A percentile compares a stretch with the other conserved stretches of the same genome.
phyloP scores from a whole-genome alignment of 2,888 invertebrate species.

The Mesorhabditis sp. region DNA sequence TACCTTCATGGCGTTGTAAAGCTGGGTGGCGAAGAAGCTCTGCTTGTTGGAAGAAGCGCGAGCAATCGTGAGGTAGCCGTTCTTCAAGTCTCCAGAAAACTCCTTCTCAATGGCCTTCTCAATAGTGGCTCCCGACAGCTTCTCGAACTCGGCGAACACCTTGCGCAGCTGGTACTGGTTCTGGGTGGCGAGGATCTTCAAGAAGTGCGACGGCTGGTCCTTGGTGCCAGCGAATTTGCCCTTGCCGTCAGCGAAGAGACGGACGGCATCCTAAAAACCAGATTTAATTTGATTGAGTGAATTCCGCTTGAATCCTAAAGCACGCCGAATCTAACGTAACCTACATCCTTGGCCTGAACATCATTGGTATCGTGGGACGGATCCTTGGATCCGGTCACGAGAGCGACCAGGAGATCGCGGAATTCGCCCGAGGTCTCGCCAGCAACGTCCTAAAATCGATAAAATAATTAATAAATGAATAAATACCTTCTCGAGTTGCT shows the following conservation, averaged over 20 bases:
- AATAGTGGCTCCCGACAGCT: conserved; percentile 29
- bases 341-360: conserved; percentile 30
- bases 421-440: conserved; percentile 87
- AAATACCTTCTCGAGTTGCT: conserved; percentile 28
- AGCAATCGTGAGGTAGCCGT: conserved; percentile 30
- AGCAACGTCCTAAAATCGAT: conserved; percentile 41
- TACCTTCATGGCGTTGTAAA: conserved; percentile 51
- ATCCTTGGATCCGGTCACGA: conserved; percentile 51
- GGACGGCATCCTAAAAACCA: conserved; percentile 35
- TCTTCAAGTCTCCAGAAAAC: conserved; percentile 46
- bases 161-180: conserved; percentile 45
- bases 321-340: conserved; percentile 9
- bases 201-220: conserved; percentile 35
- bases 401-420: conserved; percentile 61
- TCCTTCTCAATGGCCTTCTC: conserved; percentile 46
- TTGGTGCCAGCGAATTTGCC: conserved; percentile 33
- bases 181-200: conserved; percentile 41
- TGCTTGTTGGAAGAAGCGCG: conserved; percentile 31
- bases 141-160: conserved; percentile 34
- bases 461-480: not conserved
- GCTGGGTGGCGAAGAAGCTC: conserved; percentile 51
- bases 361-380: conserved; percentile 37
- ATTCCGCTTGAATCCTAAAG: not conserved
- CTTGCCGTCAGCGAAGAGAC: conserved; percentile 44
- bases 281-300: no score